These are phyloP conservation scores for Himalopsyche japonica DNA, from an alignment of 2,888 invertebrate species.

Conservation along the genomic window DNA sequence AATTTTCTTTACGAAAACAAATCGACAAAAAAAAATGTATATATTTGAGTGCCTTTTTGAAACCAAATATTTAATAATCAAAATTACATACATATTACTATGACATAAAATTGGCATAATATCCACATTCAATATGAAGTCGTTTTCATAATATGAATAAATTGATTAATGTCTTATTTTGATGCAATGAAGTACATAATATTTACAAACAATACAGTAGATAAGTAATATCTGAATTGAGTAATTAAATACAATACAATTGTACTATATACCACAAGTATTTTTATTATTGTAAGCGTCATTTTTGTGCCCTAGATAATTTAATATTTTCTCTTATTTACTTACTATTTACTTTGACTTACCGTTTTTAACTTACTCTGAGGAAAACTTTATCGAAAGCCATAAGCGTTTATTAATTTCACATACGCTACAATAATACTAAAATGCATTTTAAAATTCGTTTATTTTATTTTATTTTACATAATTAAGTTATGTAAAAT, in stretches of 20 bases:
- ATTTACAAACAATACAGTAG: neutral
- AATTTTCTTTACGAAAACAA: neutral
- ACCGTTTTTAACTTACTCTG: conserved; percentile 23
- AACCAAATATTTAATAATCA: neutral
- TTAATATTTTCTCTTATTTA: conserved; percentile 39
- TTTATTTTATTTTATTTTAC: conserved; percentile 13
- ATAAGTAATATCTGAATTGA: neutral
- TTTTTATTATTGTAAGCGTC: conserved; percentile 46
- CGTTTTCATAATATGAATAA: neutral
- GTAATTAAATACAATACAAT: neutral
- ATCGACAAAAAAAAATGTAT: neutral
- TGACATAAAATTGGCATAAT: neutral
- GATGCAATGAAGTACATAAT: neutral
- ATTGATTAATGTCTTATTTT: neutral
- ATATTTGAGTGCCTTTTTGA: neutral
- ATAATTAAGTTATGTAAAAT: conserved; percentile 4
- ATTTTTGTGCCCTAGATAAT: conserved; percentile 48
- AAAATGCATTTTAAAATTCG: conserved; percentile 15
- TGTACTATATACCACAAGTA: conserved; percentile 3
- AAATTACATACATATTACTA: neutral
- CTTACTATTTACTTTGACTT: neutral
- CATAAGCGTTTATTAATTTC: conserved; percentile 31
- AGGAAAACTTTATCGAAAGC: conserved; percentile 28
- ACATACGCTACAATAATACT: conserved; percentile 15
- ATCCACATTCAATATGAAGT: neutral